A percentile compares a stretch with the other conserved stretches of the same genome.
Evolutionary conservation across 2,113 vertebrate species (phyloP).

Genomic region (Lucifuga dentata): DNA sequence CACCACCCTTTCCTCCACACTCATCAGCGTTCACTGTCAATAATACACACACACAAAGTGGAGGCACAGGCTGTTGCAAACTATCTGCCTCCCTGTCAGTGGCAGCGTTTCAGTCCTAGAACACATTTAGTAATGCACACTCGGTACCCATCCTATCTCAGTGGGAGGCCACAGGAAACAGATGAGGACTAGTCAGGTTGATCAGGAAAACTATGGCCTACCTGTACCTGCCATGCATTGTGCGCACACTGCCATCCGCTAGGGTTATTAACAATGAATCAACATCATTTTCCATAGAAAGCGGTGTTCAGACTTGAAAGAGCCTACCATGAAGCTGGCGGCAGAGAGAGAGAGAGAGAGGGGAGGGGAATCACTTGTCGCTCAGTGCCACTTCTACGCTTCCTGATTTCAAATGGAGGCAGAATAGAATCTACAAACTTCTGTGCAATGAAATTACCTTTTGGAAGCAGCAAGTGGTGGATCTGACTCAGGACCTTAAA

Average conservation of each 20-base stretch:
- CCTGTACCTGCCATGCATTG: constrained; percentile 41
- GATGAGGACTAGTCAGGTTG: constrained; percentile 76
- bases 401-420: constrained; percentile 49
- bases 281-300: constrained; percentile 67
- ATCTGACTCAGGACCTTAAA: constrained; percentile 65
- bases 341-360: constrained; percentile 24
- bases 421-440: constrained; percentile 56
- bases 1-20: constrained; percentile 76
- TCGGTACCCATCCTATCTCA: constrained; percentile 64
- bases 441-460: constrained; percentile 61
- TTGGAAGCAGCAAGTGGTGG: constrained; percentile 60
- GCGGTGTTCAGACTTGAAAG: constrained; percentile 68
- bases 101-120: constrained; percentile 71
- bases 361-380: constrained; percentile 64
- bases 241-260: constrained; percentile 53
- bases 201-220: constrained; percentile 68
- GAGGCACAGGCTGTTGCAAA: constrained; percentile 48
- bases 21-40: constrained; percentile 60
- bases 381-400: constrained; percentile 45
- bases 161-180: constrained; percentile 77
- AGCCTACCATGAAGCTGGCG: constrained; percentile 51
- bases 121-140: constrained; percentile 76
- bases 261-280: constrained; percentile 77
- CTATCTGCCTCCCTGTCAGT: constrained; percentile 57
- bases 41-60: constrained; percentile 28